Evolutionary conservation across 2,888 invertebrate genomes (phyloP).

Genomic region (Corythucha ciliata): DNA sequence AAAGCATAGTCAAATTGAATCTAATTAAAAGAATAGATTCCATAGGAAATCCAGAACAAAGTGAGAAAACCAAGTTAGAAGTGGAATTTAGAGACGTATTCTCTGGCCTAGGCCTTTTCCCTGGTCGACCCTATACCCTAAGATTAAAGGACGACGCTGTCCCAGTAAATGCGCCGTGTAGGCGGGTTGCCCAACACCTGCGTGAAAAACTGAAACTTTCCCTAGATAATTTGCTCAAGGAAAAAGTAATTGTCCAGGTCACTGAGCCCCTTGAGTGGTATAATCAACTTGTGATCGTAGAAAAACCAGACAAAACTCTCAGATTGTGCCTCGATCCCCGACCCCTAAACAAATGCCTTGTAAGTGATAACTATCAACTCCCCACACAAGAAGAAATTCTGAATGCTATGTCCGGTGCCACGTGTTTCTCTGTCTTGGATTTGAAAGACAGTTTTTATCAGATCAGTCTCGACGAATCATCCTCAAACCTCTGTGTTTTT

Average conservation of each 20-base stretch:
- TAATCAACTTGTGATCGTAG: slow-evolving; percentile 38
- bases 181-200: slow-evolving; percentile 29
- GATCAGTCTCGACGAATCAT: slow-evolving; percentile 33
- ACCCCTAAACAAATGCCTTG: slow-evolving; percentile 35
- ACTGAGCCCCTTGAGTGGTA: slow-evolving; percentile 38
- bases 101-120: not conserved
- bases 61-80: too few species aligned
- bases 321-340: slow-evolving; percentile 38
- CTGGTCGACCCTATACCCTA: slow-evolving; percentile 28
- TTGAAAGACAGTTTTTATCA: slow-evolving; percentile 34
- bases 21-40: too few species aligned
- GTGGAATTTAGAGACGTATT: not conserved
- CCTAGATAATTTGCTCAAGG: slow-evolving; percentile 29
- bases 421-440: slow-evolving; percentile 24
- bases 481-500: slow-evolving; percentile 33
- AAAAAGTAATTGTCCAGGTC: slow-evolving; percentile 33
- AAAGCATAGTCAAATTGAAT: too few species aligned
- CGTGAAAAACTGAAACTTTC: slow-evolving; percentile 29
- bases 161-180: slow-evolving; percentile 18
- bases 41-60: too few species aligned
- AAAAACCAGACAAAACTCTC: slow-evolving; percentile 37
- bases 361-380: slow-evolving; percentile 34
- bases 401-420: slow-evolving; percentile 30
- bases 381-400: slow-evolving; percentile 36
- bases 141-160: slow-evolving; percentile 29